These are phyloP conservation scores for Cephus pulcher DNA, from an alignment of 2,888 invertebrate genomes.

Conservation along the genomic window DNA sequence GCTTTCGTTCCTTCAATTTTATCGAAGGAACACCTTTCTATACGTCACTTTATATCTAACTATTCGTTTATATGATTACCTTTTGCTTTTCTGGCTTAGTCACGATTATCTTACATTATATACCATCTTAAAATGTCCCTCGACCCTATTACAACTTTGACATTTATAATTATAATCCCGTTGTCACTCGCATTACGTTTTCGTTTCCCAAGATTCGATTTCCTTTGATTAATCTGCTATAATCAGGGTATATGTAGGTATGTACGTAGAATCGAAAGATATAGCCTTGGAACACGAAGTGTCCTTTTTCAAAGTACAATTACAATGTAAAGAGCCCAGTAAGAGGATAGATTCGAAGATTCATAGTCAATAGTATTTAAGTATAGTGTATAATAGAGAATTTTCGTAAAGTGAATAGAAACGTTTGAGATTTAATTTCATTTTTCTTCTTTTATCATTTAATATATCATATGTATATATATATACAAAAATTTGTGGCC, in stretches of 20 bases:
- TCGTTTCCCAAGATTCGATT: neutral
- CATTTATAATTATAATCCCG: neutral
- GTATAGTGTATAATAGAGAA: slow-evolving; percentile 11
- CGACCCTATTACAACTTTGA: neutral
- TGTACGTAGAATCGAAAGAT: neutral
- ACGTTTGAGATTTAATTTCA: neutral
- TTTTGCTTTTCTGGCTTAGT: neutral
- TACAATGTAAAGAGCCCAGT: slow-evolving; percentile 1
- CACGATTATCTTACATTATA: neutral
- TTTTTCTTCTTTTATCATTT: neutral
- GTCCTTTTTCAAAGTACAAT: neutral
- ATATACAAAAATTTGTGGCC: slow-evolving; percentile 20
- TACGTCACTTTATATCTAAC: neutral
- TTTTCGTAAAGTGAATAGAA: slow-evolving; percentile 13
- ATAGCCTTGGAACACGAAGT: neutral
- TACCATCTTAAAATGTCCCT: neutral
- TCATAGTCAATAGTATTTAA: slow-evolving; percentile 5
- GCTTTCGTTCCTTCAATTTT: neutral
- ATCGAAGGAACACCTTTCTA: neutral
- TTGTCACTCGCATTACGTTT: neutral
- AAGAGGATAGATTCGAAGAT: slow-evolving; percentile 12
- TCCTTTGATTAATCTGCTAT: neutral
- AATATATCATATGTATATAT: slow-evolving; percentile 15
- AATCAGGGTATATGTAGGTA: neutral
- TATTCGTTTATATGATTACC: neutral